Conservation (phyloP, 92 coral and sea anemone species). For the Epizoanthus stellaris region DNA sequence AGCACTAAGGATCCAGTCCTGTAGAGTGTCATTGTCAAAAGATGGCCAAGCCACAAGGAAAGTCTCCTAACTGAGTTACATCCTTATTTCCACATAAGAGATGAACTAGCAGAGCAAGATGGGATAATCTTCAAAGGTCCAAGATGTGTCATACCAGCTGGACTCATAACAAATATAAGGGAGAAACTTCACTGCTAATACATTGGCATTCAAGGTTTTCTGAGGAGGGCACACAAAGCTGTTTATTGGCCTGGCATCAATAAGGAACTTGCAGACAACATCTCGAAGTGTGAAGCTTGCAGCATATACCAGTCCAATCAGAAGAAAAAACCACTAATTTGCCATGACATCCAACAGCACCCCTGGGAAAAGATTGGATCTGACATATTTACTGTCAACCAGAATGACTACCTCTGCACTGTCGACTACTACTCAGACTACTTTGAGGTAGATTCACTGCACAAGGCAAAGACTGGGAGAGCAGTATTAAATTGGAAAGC, state of each 20-base stretch:
- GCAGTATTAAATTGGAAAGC: not conserved
- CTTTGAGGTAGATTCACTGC: not conserved
- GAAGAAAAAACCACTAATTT: slow-evolving; percentile 46
- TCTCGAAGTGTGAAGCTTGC: slow-evolving; percentile 51
- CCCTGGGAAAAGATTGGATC: slow-evolving; percentile 58
- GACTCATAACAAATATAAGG: slow-evolving; percentile 45
- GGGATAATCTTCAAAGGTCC: too few relatives aligned
- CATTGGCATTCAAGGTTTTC: slow-evolving; percentile 48
- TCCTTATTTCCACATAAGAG: too few relatives aligned
- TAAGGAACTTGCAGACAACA: slow-evolving; percentile 48
- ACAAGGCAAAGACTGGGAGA: not conserved
- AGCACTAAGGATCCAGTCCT: slow-evolving; percentile 61
- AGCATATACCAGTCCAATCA: slow-evolving; percentile 17
- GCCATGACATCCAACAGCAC: slow-evolving; percentile 18
- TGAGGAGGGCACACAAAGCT: slow-evolving; percentile 48
- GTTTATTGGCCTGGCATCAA: slow-evolving; percentile 63
- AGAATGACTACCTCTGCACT: slow-evolving; percentile 46
- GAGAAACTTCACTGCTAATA: slow-evolving; percentile 52
- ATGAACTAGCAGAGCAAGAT: too few relatives aligned
- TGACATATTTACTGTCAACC: not conserved
- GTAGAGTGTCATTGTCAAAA: slow-evolving; percentile 51
- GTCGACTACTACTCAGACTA: not conserved
- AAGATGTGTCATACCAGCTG: slow-evolving; percentile 52
- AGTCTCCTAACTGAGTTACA: not conserved
- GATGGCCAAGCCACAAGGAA: slow-evolving; percentile 50